These are phyloP conservation scores for Pseudomugil tenellus DNA, from an alignment of 2,797 vertebrate species.

Conservation along the genomic window DNA sequence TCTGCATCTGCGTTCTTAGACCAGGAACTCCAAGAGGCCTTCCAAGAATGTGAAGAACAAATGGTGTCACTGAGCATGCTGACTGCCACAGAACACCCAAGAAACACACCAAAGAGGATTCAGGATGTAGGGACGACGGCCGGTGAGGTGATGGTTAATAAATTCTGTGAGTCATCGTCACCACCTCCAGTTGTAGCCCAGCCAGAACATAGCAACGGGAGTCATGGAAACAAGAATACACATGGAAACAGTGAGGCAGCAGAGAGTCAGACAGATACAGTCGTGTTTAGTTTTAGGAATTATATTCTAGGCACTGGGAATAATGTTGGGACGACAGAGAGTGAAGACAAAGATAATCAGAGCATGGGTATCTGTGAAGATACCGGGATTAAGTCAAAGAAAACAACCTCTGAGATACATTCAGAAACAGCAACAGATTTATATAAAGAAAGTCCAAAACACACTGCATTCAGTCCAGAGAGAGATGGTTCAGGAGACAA, in stretches of 20 bases:
- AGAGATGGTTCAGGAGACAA: slow-evolving; percentile 24
- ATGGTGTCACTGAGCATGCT: slow-evolving; percentile 77
- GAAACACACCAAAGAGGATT: slow-evolving; percentile 32
- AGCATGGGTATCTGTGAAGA: slow-evolving; percentile 19
- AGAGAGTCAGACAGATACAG: slow-evolving; percentile 61
- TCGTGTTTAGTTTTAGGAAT: slow-evolving; percentile 84
- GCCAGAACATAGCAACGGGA: slow-evolving; percentile 66
- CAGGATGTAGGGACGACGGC: slow-evolving; percentile 46
- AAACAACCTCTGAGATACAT: slow-evolving; percentile 16
- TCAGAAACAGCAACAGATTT: slow-evolving; percentile 39
- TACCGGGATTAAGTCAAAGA: slow-evolving; percentile 33
- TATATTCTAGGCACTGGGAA: slow-evolving; percentile 78
- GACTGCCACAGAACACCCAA: slow-evolving; percentile 22
- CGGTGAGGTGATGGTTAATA: slow-evolving; percentile 55
- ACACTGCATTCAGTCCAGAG: slow-evolving; percentile 9
- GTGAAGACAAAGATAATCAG: slow-evolving; percentile 24
- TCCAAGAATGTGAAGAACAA: slow-evolving; percentile 84
- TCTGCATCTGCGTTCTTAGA: slow-evolving; percentile 67
- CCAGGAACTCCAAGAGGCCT: slow-evolving; percentile 79
- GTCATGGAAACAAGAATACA: slow-evolving; percentile 72
- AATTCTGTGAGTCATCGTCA: slow-evolving; percentile 65
- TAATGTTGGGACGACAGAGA: slow-evolving; percentile 25
- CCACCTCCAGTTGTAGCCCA: slow-evolving; percentile 58
- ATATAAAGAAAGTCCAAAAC: slow-evolving; percentile 26
- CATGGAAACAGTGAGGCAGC: slow-evolving; percentile 73